Base-by-base conservation (phyloP, 2,888 invertebrate species). In the Polymixis flavicincta region DNA sequence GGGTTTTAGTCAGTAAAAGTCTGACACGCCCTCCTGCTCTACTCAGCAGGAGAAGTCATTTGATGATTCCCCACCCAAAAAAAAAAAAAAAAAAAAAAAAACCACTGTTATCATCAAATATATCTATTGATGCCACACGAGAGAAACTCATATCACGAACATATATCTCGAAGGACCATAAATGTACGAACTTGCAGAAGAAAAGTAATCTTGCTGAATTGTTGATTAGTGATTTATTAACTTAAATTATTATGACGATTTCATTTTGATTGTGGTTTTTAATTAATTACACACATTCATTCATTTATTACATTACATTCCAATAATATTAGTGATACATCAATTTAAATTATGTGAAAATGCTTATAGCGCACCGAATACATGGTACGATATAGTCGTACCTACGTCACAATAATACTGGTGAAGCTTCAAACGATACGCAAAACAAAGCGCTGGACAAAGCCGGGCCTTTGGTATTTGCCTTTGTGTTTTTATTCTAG, bases 371-470 rank as follows among this genome's bases (percentile, higher is more conserved):
- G 28, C 57, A 57, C 17, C 9, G 17, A 28, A 59, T 25, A 8
- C 7, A 28, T 55, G 17, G 25, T 55, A 25, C 8, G 17, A 17
- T 8, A n/a, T 55, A 19, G 28, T 28, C 19, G 9, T 32, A 9
- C 37, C 5, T n/a, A n/a, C n/a, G n/a, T 3, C 37, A 37, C 57
- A 19, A 45, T 19, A 60, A 32, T 60, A 60, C 42, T n/a, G n/a
- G n/a, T 13, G n/a, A 54, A 11, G 42, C 1, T 42, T 28, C 17
- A n/a, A 55, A 67, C 2, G 1, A 32, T 65, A n/a, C 9, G 2
- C 42, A 73, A 60, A 73, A 17, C 55, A 57, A 57, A 70, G 55
- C 55, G n/a, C 32, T 13, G 50, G 17, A 42, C 52, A 52, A 50
- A 13, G 5, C 19, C 14, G 13, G n/a, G 17, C n/a, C 22, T 45